Evolutionary conservation across 2,888 invertebrate genomes (phyloP), one percentile per base, ranked within the genome.

Genomic region (Phragmatobia fuliginosa): DNA sequence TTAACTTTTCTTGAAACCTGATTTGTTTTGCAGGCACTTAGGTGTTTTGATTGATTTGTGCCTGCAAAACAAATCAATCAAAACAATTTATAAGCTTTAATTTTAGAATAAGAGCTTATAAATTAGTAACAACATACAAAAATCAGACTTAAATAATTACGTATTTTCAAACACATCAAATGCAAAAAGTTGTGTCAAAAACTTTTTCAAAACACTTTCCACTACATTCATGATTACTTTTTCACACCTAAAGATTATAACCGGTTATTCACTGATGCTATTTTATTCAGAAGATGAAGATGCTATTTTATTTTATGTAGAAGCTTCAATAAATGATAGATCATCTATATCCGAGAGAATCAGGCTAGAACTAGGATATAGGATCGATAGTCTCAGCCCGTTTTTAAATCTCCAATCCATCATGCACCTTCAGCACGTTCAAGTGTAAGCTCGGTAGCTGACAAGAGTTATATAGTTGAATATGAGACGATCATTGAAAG

Each of bases 401-500:
- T 67, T 76, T n/a, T 75, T 73, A 76, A 79, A 70, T 25, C 71
- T 56, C 68, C 66, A 71, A 79, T 77, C 77, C 36, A 74, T 77
- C 77, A 72, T 72, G 64, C 71, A 71, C 41, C 59, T 77, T 72
- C 72, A 77, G 81, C 81, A 76, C 71, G 59, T 73, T 76, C 68
- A 78, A 70, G 68, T 73, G 75, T 68, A 76, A 77, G 79, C 79
- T 81, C 83, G 83, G 83, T 80, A 84, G 84, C 85, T 87, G 86
- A 86, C 87, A 87, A 85, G 85, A 81, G 81, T 80, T 85, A 86
- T 75, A 79, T 80, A 83, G 87, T 87, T 88, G 87, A 90, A 90
- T 90, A 85, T 87, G 88, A 88, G 90, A 88, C 88, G 89, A 91
- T 92, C 90, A 92, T 89, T 91, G 91, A 90, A 91, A 88, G 90